Base-by-base conservation (phyloP, 2,888 invertebrate genomes). In the Caenorhabditis sp. region DNA sequence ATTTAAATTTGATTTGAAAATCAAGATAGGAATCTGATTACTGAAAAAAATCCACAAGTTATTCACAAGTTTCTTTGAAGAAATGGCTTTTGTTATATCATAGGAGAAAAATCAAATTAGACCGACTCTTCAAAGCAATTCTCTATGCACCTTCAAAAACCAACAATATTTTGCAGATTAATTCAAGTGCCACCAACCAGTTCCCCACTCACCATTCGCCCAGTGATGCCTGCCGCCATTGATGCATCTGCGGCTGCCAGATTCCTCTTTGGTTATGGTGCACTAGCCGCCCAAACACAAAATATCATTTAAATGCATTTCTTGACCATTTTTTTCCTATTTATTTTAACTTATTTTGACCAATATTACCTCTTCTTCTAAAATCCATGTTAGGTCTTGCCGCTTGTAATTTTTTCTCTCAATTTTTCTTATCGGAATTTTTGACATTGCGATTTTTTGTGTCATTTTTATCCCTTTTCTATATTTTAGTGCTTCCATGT, bases 211-310 rank as follows among this genome's bases (percentile, higher is more conserved):
- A 27, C 38, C 12, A 60, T 66, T 26, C 53, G 63, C 10, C 64
- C 69, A 21, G 61, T 77, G 54, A 50, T 77, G 20, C 60, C 70
- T 2, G 50, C 67, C 10, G 60, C 74, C 17, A 20, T 77, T 49
- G 76, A 79, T 54, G 59, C 75, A 1, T 53, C 54, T 1, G 67
- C 77, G 17, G 80, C 80, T 21, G 77, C 80, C 17, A 61, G 76
- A 31, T 70, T 80, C 56, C 59, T 80, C 7, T 72, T 80, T 49
- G 70, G 65, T 3, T 80, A 72, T 52, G 64, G 77, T 25, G 56
- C 67, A 26, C 38, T 75, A 36, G 70, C 75, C 20, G 52, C 68
- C 14, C 65, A 62, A 52, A 52, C 65, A 14, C 57, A 58, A 56
- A 53, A 53, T 53, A 53, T 53, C 5, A 53, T 53, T 20, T 53